Base-by-base conservation (phyloP, 2,113 vertebrate species). In the Sterna hirundo region DNA sequence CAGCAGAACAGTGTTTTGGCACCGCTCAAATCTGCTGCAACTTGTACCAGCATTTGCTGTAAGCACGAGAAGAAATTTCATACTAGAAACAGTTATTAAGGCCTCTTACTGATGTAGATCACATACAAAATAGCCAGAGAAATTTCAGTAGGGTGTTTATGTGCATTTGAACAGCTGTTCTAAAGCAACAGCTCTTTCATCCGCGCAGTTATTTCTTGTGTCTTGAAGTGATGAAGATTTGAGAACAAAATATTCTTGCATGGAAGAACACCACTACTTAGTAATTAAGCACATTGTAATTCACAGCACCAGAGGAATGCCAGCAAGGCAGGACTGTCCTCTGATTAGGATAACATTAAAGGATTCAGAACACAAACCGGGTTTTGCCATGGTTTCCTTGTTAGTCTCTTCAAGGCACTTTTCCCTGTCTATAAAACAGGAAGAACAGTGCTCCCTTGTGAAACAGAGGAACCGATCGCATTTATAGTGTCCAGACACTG, bases 211-310 rank as follows among this genome's bases (percentile, higher is more conserved):
- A 74, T 70, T 92, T 86, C 75, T 85, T 54, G 27, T 27, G 32
- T 76, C 66, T 61, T 83, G 40, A 90, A 88, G 34, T 29, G 55
- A 93, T 42, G 47, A 70, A 86, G 66, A 65, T 58, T 68, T 80
- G 27, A 51, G 87, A 94, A 96, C 87, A 95, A 93, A 96, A 95
- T 83, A 96, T 96, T 91, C 87, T 80, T 87, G 40, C 75, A 87
- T 19, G n/a, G 62, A 96, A 76, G 62, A 96, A 93, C n/a, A 72
- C 27, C 1, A 23, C 54, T 87, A 61, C 68, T 91, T 83, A 32
- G 66, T 85, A 95, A 88, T 93, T 91, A 96, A 94, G 54, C 27
- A 83, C 4, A 1, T 36, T 69, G 46, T 80, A 70, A 94, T 83
- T 82, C 78, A 62, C 0, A 0, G 49, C 49, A 83, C 36, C 64